Evolutionary conservation across 2,797 vertebrate species (phyloP).

Genomic region (Falco berigora): DNA sequence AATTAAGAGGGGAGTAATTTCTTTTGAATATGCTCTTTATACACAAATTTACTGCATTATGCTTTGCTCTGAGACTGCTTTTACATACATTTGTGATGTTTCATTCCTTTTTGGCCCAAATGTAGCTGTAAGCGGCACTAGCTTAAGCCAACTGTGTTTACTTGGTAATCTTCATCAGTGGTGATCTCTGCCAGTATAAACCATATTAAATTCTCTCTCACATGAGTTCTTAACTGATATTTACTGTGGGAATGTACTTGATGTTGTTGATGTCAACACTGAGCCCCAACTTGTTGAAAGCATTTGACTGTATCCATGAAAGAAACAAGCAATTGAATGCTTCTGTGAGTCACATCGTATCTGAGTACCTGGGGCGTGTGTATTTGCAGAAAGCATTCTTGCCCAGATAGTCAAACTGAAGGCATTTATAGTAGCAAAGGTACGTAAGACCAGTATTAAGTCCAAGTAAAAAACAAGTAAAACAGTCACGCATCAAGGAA

Average conservation of each 20-base stretch:
- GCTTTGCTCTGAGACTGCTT: neutral
- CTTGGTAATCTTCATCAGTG: neutral
- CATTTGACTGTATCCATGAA: neutral
- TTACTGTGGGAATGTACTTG: neutral
- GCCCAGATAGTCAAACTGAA: neutral
- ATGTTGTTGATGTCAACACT: neutral
- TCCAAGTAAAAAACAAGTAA: neutral
- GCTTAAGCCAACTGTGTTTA: neutral
- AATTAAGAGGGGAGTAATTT: neutral
- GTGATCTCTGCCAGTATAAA: neutral
- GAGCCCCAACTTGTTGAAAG: neutral
- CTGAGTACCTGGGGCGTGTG: neutral
- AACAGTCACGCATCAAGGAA: neutral
- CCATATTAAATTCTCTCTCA: neutral
- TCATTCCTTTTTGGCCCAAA: neutral
- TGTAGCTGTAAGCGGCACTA: neutral
- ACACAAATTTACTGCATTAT: neutral
- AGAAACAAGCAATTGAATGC: neutral
- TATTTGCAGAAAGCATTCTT: slow-evolving; percentile 31
- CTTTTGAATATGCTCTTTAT: neutral
- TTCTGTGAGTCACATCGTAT: slow-evolving; percentile 18
- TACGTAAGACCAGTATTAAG: neutral
- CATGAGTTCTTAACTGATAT: neutral
- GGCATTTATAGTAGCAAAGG: neutral
- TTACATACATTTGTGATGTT: neutral